A percentile compares a stretch with the other conserved stretches of the same genome.
phyloP scores from a whole-genome alignment of 2,888 invertebrate species.

The Euplexia lucipara region DNA sequence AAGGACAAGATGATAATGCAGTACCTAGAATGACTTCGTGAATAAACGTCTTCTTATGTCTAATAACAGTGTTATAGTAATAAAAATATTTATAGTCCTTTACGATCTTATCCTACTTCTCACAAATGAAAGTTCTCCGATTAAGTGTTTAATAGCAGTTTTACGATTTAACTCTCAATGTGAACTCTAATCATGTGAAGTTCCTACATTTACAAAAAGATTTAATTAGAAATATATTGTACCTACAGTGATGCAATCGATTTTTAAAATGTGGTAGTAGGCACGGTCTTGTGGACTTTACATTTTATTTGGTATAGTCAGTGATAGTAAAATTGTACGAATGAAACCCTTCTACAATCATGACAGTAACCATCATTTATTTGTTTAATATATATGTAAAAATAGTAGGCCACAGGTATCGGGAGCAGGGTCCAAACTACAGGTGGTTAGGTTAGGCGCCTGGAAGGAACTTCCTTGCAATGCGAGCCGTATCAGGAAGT shows the following conservation, averaged over 20 bases:
- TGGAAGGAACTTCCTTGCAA: no score
- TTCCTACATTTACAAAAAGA: slow-evolving; percentile 1
- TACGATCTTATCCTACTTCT: slow-evolving; percentile 12
- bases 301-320: not conserved
- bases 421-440: no score
- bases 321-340: no score
- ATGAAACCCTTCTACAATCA: not conserved
- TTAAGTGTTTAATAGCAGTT: slow-evolving; percentile 26
- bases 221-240: slow-evolving; percentile 2
- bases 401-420: no score
- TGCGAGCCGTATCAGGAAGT: no score
- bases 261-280: not conserved
- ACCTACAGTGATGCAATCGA: no score
- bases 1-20: not conserved
- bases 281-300: not conserved
- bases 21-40: not conserved
- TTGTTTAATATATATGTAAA: not conserved
- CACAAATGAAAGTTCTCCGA: slow-evolving; percentile 21
- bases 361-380: not conserved
- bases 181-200: slow-evolving; percentile 1
- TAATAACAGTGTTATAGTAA: not conserved
- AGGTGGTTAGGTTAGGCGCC: no score
- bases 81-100: not conserved
- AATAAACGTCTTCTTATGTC: not conserved
- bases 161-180: slow-evolving; percentile 18